Conservation (phyloP, 2,113 vertebrate species). For the Physeter macrocephalus region DNA sequence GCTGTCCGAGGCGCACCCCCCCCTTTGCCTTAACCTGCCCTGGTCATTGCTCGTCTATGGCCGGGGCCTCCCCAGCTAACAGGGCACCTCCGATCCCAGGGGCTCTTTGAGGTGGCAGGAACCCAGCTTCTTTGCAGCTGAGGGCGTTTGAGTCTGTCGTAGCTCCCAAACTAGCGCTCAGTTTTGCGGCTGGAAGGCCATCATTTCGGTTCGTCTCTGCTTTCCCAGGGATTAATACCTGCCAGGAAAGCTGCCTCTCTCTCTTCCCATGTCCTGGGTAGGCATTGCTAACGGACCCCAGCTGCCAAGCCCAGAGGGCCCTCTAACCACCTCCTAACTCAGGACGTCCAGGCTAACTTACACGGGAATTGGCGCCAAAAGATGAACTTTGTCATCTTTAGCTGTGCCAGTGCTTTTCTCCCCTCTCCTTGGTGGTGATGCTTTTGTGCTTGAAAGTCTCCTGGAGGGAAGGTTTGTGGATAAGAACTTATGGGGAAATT, state of each 20-base stretch:
- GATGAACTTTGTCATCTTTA: background rate
- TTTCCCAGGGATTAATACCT: background rate
- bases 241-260: background rate
- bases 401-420: background rate
- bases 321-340: background rate
- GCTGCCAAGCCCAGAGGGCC: background rate
- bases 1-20: background rate
- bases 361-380: rapidly evolving
- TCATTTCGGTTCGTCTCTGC: background rate
- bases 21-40: background rate
- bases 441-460: background rate
- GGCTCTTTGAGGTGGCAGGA: background rate
- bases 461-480: background rate
- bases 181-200: background rate
- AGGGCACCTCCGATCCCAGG: background rate
- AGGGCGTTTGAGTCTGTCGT: background rate
- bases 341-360: background rate
- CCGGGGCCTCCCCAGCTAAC: rapidly evolving
- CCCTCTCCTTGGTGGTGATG: too few species aligned
- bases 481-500: background rate
- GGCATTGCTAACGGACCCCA: background rate
- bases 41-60: background rate
- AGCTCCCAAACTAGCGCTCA: background rate
- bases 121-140: background rate
- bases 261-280: background rate